Evolutionary conservation across 2,888 invertebrate genomes (phyloP).

Genomic region (Epicampocera succincta): DNA sequence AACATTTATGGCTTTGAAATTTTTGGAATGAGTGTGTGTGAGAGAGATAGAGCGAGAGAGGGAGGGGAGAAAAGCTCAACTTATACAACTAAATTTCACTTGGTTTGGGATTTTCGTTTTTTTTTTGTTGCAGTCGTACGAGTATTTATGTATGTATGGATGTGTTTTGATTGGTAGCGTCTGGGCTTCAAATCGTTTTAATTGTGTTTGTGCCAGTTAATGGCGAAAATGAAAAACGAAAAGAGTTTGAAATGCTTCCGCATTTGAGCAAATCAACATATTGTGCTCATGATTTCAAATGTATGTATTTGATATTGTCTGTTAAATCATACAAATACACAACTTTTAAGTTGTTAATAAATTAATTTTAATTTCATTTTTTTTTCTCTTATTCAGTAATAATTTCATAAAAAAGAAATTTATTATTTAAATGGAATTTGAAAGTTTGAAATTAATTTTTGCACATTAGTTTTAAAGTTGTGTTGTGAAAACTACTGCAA

Average conservation of each 20-base stretch:
- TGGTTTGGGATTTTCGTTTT: conserved; percentile 10
- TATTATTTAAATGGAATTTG: not conserved
- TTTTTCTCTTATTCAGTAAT: not conserved
- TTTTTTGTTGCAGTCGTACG: not conserved
- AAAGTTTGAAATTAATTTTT: not conserved
- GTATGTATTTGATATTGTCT: conserved; percentile 4
- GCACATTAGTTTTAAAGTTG: not conserved
- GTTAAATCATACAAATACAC: conserved; percentile 7
- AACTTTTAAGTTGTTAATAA: conserved; percentile 12
- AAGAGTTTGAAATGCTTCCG: conserved; percentile 51
- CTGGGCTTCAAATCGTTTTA: conserved; percentile 33
- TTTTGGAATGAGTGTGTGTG: too few species aligned
- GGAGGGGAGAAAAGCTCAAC: not conserved
- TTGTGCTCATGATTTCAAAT: conserved; percentile 22
- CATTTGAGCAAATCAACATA: conserved; percentile 55
- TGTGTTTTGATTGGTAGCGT: conserved; percentile 26
- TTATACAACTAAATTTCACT: conserved; percentile 44
- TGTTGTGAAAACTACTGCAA: too few species aligned
- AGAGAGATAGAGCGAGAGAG: too few species aligned
- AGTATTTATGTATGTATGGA: too few species aligned
- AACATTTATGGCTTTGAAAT: conserved; percentile 40
- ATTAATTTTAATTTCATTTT: conserved; percentile 29
- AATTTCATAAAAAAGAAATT: conserved; percentile 3
- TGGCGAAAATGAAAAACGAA: conserved; percentile 22
- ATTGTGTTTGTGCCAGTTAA: conserved; percentile 48